These are phyloP conservation scores for Hirtodrosophila alboralis DNA, from an alignment of 2,888 invertebrate species.

Conservation along the genomic window DNA sequence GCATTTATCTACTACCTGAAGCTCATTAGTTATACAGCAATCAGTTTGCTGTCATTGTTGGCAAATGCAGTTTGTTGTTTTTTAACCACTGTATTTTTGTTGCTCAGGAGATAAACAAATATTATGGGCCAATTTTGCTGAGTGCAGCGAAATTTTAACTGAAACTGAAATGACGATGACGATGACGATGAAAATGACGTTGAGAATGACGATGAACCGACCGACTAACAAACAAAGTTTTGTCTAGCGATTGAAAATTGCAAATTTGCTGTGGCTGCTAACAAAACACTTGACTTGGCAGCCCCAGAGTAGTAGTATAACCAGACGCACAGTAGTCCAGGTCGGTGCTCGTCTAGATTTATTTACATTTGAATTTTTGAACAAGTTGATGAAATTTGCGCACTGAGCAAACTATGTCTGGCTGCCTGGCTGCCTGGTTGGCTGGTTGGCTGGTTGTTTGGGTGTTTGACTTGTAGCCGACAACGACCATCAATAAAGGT, in stretches of 20 bases:
- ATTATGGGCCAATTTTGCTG: conserved; percentile 64
- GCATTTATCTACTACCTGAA: neutral
- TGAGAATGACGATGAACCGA: conserved; percentile 17
- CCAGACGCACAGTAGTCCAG: conserved; percentile 41
- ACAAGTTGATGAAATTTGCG: conserved; percentile 75
- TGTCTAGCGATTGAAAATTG: conserved; percentile 78
- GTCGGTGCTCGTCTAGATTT: conserved; percentile 60
- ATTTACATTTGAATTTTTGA: conserved; percentile 81
- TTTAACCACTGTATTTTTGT: conserved; percentile 28
- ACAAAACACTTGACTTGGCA: conserved; percentile 66
- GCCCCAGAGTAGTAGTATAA: conserved; percentile 1
- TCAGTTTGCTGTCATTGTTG: too few relatives aligned
- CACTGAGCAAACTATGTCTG: conserved; percentile 65
- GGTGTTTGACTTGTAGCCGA: conserved; percentile 42
- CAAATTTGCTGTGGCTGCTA: conserved; percentile 76
- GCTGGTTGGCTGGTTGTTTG: conserved; percentile 16
- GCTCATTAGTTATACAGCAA: too few relatives aligned
- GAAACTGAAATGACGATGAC: conserved; percentile 30
- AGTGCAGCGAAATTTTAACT: conserved; percentile 65
- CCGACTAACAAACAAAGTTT: conserved; percentile 70
- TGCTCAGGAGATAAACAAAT: conserved; percentile 6
- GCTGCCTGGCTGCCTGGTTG: conserved; percentile 34
- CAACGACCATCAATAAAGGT: conserved; percentile 73
- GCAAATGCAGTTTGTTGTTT: neutral
- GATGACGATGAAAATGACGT: too few relatives aligned